Evolutionary conservation across 2,888 invertebrate genomes (phyloP), one percentile per base, ranked within the genome.

Genomic region (Troides oblongomaculatus): DNA sequence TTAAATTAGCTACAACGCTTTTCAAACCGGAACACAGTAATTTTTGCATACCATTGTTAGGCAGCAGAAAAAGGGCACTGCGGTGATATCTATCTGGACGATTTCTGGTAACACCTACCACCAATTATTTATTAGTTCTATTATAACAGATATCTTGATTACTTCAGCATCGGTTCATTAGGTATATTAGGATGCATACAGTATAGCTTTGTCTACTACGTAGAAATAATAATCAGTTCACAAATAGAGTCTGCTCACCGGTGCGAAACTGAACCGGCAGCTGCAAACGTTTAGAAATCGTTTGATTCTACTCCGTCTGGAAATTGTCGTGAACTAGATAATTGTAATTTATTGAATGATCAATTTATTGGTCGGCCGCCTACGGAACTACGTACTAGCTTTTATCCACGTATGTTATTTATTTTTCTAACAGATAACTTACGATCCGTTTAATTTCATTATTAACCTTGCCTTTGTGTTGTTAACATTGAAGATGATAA

Each of bases 281-380:
- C 66, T 58, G 43, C 58, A 36, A 62, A 58, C 70, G 62, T 70
- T 70, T 70, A 66, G 63, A 63, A 66, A 63, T 66, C 66, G 66
- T 70, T 70, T 66, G 66, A 63, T 53, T 59, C 43, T 36, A 62
- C 50, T 46, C 58, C 66, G 62, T 66, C 70, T 66, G 70, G 63
- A 66, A 66, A 70, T 70, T 66, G 70, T 63, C 66, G 59, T 70
- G 63, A 70, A 59, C 63, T 43, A 59, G 70, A 63, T 70, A 66
- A 70, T 70, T 66, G 70, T 66, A 63, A 70, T 70, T 66, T 70
- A 70, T 70, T 53, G 53, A 62, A 53, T 39, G 50, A 63, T 58
- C 59, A 66, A 66, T 66, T 70, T 50, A 70, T 56, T 25, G 59
- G 39, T n/a, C 46, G 18, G 21, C 10, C 39, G 39, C 68, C 66